Evolutionary conservation across 2,113 vertebrate genomes (phyloP), one percentile per base, ranked within the genome.

Genomic region (Mungos mungo): DNA sequence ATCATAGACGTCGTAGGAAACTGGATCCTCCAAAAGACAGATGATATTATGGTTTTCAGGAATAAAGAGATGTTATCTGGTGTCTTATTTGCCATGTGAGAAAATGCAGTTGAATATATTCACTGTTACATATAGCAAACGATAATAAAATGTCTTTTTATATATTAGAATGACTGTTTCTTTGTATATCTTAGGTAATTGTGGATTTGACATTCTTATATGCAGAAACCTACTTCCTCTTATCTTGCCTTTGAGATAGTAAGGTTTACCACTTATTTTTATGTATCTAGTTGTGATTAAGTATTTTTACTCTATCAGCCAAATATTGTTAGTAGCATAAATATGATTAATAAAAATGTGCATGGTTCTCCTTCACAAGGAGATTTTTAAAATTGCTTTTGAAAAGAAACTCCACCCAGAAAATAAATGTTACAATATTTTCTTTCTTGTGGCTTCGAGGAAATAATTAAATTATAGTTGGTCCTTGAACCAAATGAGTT

Each of bases 11-110:
- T 88, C 98, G 95, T 92, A 97, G 38, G 84, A 98, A 98, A 33
- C 31, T 41, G 84, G 91, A 98, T 89, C 98, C 97, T 92, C 97
- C 98, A 81, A 98, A 92, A 90, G 98, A 98, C 97, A 97, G 98
- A 90, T 98, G 90, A 98, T 66, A 33, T 7, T 71, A 65, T 95
- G 9, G 14, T 87, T 97, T 89, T 69, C 47, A 15, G 35, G 47
- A 93, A 68, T 93, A 52, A 65, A 80, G 50, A 76, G 38, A 47
- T 54, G 12, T 86, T 91, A 90, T 57, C 83, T 31, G 77, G 33
- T 80, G 29, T 90, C 38, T 92, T 57, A 74, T 90, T 96, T 96
- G 80, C 54, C 84, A 54, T 82, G 93, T 97, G 93, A 90, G 87
- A 96, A 96, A 90, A 95, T 72, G 16, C 15, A 74, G 1, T 83